A percentile compares a stretch with the other conserved stretches of the same genome.
phyloP scores from a whole-genome alignment of 2,888 invertebrate genomes.

The Caenorhabditis plicata region DNA sequence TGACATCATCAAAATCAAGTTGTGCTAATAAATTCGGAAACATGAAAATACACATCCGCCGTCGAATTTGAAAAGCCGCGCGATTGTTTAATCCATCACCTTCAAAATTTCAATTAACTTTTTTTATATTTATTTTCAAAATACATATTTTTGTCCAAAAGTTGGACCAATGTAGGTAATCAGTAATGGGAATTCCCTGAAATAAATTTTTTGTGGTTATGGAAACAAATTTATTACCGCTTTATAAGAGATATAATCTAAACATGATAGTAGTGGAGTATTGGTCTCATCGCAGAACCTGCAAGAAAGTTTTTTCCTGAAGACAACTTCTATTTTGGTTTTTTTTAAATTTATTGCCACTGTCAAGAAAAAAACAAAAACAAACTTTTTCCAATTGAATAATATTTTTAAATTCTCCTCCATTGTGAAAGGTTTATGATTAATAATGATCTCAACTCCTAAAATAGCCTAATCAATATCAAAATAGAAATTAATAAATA shows the following conservation, averaged over 20 bases:
- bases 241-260: too few relatives aligned
- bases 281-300: too few relatives aligned
- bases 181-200: too few relatives aligned
- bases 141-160: neutral
- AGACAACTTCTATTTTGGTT: too few relatives aligned
- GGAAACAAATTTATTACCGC: too few relatives aligned
- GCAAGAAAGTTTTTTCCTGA: too few relatives aligned
- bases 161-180: neutral
- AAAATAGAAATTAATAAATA: neutral
- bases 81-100: neutral
- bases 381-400: slow-evolving; percentile 20
- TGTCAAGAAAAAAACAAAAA: neutral
- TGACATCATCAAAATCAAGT: neutral
- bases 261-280: too few relatives aligned
- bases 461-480: neutral
- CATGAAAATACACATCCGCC: neutral
- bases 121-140: neutral
- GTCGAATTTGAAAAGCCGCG: neutral
- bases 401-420: slow-evolving; percentile 13
- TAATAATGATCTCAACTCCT: slow-evolving; percentile 7
- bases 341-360: neutral
- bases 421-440: neutral
- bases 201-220: too few relatives aligned
- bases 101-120: neutral
- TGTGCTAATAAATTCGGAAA: neutral